Base-by-base conservation (phyloP, 2,113 vertebrate species). In the Triplophysa dalaica region DNA sequence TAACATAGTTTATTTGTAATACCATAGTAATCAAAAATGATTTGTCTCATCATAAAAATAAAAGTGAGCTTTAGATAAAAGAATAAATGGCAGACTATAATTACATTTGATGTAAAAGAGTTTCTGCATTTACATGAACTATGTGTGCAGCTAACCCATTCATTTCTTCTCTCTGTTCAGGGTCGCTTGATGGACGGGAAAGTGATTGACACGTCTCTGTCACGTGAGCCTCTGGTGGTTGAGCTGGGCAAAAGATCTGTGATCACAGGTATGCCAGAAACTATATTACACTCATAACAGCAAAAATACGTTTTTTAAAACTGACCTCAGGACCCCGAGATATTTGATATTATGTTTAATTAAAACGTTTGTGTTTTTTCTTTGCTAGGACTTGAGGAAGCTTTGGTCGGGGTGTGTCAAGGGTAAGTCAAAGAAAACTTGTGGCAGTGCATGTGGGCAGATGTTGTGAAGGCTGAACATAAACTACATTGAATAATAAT, bases 161-260 rank as follows among this genome's bases (percentile, higher is more conserved):
- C 4, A 6, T 33, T 33, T 38, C 2, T 12, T 45, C 2, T 45
- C 8, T 12, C 12, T 73, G 21, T 43, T 13, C 24, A 99, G 97
- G 97, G 97, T 79, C 96, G 89, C 83, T 90, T 99, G 79, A 88
- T 94, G 83, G 95, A 98, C 73, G 97, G 97, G 0, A 94, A 93
- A 1, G 87, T 99, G 83, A 93, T 98, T 4, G 97, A 99, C 88
- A 94, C 93, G 13, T 99, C 96, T 0, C 88, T 98, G 60, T 94
- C 94, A 65, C 86, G 95, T 79, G 96, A 98, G 66, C 96, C 97
- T 4, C 90, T 98, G 72, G 90, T 95, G 75, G 94, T 98, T 24
- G 95, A 97, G 89, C 91, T 99, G 87, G 97, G 97, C 64, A 98
- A 97, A 87, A 96, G 91, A 84, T 95, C 96, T 17, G 96, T 98